phyloP scores from a whole-genome alignment of 2,113 vertebrate species.

The Neolamprologus hecqui region DNA sequence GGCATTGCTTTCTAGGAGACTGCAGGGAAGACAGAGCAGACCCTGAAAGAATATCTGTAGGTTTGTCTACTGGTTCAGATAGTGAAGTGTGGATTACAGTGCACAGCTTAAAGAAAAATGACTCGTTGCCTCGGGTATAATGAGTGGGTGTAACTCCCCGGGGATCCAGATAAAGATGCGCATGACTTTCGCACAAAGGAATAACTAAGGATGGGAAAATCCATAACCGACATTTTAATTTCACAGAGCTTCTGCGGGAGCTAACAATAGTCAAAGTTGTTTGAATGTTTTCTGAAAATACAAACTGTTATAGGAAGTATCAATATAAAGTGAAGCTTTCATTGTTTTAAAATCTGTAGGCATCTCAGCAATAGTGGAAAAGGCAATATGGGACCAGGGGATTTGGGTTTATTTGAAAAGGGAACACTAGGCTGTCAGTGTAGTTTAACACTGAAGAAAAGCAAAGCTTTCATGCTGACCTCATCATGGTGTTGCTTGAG shows the following conservation, averaged over 20 bases:
- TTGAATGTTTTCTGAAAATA: neutral
- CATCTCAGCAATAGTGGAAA: constrained; percentile 21
- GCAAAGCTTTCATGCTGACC: constrained; percentile 8
- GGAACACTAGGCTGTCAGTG: constrained; percentile 31
- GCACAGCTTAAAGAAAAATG: constrained; percentile 29
- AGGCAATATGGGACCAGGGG: neutral
- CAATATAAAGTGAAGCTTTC: neutral
- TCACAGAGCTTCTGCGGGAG: neutral
- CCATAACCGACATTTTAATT: constrained; percentile 35
- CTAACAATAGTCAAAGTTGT: neutral
- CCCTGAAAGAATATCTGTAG: constrained; percentile 13
- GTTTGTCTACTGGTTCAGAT: constrained; percentile 6
- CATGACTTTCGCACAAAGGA: constrained; percentile 31
- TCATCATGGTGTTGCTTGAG: constrained; percentile 20
- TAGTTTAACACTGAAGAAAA: constrained; percentile 13
- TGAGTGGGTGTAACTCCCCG: constrained; percentile 37
- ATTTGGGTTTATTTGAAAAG: constrained; percentile 38
- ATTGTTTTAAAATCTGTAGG: constrained; percentile 15
- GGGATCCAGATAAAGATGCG: constrained; percentile 35
- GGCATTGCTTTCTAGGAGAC: constrained; percentile 20
- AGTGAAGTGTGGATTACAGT: constrained; percentile 31
- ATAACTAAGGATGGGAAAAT: constrained; percentile 41
- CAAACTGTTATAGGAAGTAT: neutral
- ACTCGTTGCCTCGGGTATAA: constrained; percentile 31
- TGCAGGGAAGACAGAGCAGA: constrained; percentile 8